Evolutionary conservation across 2,888 invertebrate genomes (phyloP).

Genomic region (Hirtodrosophila alboralis): DNA sequence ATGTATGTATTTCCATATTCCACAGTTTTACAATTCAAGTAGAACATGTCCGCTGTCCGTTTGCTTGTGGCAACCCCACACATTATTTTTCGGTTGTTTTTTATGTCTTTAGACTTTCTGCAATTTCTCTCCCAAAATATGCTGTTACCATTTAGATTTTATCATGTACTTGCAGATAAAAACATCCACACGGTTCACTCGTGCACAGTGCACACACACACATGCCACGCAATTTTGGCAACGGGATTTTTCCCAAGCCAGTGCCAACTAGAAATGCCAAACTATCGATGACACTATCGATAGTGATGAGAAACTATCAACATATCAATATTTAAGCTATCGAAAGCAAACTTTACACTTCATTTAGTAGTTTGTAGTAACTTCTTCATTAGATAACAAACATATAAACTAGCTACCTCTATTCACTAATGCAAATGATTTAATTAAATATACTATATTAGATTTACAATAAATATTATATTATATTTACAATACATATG

Average conservation of each 20-base stretch:
- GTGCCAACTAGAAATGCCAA: conserved; percentile 23
- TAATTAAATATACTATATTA: too few relatives aligned
- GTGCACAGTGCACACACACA: conserved; percentile 37
- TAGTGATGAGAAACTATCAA: too few relatives aligned
- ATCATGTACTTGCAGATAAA: conserved; percentile 57
- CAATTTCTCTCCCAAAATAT: conserved; percentile 38
- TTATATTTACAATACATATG: too few relatives aligned
- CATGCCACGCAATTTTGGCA: conserved; percentile 27
- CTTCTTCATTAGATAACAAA: too few relatives aligned
- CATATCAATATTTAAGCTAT: too few relatives aligned
- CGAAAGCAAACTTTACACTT: too few relatives aligned
- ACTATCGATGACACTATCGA: not conserved
- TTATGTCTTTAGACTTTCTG: conserved; percentile 25
- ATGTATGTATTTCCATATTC: conserved; percentile 55
- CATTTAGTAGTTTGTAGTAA: too few relatives aligned
- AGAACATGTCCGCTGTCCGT: conserved; percentile 4
- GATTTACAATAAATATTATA: too few relatives aligned
- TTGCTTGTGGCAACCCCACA: conserved; percentile 18
- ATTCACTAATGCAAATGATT: too few relatives aligned
- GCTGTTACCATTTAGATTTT: conserved; percentile 65
- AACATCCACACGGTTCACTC: conserved; percentile 54
- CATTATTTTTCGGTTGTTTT: conserved; percentile 16
- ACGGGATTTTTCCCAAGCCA: conserved; percentile 13
- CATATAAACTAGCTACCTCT: too few relatives aligned
- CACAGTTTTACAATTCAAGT: conserved; percentile 21